Evolutionary conservation across 2,113 vertebrate genomes (phyloP).

Genomic region (Solea solea): DNA sequence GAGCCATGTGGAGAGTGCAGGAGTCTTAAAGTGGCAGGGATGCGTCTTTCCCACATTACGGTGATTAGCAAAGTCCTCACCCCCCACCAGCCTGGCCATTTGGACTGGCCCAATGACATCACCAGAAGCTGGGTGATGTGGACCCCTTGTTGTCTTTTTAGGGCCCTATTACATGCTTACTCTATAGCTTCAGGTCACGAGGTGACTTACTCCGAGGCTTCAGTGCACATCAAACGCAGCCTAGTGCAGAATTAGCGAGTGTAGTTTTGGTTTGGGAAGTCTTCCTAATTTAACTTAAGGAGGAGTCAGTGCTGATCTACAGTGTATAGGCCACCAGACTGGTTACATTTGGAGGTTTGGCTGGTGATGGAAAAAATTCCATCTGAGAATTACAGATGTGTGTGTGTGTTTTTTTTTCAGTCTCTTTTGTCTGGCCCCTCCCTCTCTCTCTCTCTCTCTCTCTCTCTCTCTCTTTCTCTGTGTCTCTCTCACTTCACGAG

Average conservation of each 20-base stretch:
- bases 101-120: slow-evolving; percentile 52
- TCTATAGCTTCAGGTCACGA: neutral
- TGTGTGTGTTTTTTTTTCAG: slow-evolving; percentile 62
- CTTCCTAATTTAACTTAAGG: slow-evolving; percentile 34
- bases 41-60: slow-evolving; percentile 59
- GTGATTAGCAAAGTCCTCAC: slow-evolving; percentile 52
- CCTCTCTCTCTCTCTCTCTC: slow-evolving; percentile 25
- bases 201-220: neutral
- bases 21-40: slow-evolving; percentile 67
- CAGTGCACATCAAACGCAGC: slow-evolving; percentile 5
- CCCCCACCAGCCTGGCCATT: slow-evolving; percentile 25
- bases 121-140: slow-evolving; percentile 19
- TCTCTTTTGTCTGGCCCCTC: slow-evolving; percentile 79
- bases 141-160: slow-evolving; percentile 7
- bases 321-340: slow-evolving; percentile 10
- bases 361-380: slow-evolving; percentile 82
- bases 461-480: slow-evolving; percentile 8
- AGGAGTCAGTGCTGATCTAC: slow-evolving; percentile 15
- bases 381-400: slow-evolving; percentile 74
- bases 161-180: neutral
- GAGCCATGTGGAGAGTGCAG: slow-evolving; percentile 62
- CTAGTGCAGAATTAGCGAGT: neutral
- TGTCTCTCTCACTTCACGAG: slow-evolving; percentile 36
- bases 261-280: slow-evolving; percentile 24
- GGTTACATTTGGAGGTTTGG: slow-evolving; percentile 72